These are phyloP conservation scores for Acrocephalus kingi DNA, from an alignment of 2,113 vertebrate species.

Conservation along the genomic window DNA sequence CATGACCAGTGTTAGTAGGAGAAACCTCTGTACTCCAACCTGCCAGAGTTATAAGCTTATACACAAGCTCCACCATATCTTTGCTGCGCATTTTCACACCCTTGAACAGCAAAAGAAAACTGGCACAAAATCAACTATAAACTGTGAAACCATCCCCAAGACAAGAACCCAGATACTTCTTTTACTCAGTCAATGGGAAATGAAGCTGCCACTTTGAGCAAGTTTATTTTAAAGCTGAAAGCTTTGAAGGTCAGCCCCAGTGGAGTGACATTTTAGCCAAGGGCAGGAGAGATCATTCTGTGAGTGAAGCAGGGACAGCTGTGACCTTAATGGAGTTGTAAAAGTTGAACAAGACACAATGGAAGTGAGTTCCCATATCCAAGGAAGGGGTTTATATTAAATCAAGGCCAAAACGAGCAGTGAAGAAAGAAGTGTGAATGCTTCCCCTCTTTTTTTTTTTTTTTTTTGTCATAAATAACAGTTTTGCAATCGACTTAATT, in stretches of 20 bases:
- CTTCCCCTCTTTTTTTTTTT: background rate
- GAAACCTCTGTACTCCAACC: background rate
- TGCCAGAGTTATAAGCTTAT: background rate
- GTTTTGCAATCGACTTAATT: background rate
- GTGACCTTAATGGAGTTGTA: conserved; percentile 14
- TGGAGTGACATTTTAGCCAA: conserved; percentile 37
- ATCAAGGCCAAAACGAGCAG: background rate
- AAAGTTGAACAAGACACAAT: conserved; percentile 12
- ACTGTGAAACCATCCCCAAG: background rate
- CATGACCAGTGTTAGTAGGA: background rate
- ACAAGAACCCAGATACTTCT: background rate
- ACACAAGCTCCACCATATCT: accelerated
- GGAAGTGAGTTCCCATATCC: background rate
- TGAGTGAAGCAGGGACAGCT: background rate
- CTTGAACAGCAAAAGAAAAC: background rate
- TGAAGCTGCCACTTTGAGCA: conserved; percentile 5
- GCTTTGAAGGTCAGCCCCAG: conserved; percentile 51
- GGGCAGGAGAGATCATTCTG: background rate
- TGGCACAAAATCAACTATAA: background rate
- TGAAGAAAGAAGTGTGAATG: background rate
- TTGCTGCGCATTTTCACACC: background rate
- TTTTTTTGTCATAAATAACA: background rate
- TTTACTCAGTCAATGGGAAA: conserved; percentile 4
- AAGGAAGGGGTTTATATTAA: background rate
- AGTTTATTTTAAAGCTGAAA: conserved; percentile 51